Evolutionary conservation across 2,888 invertebrate genomes (phyloP), one percentile per base, ranked within the genome.

Genomic region (Tubulanus polymorphus): DNA sequence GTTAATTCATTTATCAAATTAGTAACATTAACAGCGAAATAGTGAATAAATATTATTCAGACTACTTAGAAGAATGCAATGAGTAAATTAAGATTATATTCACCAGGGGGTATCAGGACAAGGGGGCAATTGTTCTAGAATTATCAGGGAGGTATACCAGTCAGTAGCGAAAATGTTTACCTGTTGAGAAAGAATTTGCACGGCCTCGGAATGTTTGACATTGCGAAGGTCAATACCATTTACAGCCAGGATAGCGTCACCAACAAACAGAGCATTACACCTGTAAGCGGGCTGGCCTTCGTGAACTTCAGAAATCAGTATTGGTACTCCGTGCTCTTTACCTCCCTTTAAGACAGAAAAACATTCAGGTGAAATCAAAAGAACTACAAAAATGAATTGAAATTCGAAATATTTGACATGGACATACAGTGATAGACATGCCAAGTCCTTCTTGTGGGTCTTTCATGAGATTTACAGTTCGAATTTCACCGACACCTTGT

Each of bases 291-390:
- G 89, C 61, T 90, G 89, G 65, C 87, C 87, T 55, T 85, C 84
- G 60, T 85, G 84, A 73, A 91, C 83, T 80, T 91, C 91, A 0
- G 90, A 90, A 70, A 91, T 88, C 58, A 91, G 80, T 64, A 91
- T 89, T 0, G 91, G 91, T 37, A 91, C 88, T 18, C 90, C 90
- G 79, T 91, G 91, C 74, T 91, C 91, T 60, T 88, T 84, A 1
- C 91, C 91, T 53, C 91, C 90, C 90, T 90, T 73, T 29, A 68
- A 63, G 5, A 69, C 27, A 51, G 41, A 47, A 47, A 5, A 32
- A 32, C 35, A 32, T 32, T 12, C 35, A 32, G 35, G 35, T 32
- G 10, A 32, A 32, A 32, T 12, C 35, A 32, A n/a, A 10, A n/a
- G 35, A 32, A 32, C 35, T 32, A 10, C 10, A 32, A 32, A 32